These are phyloP conservation scores for Pimephales promelas DNA, from an alignment of 2,113 vertebrate species.

Conservation along the genomic window DNA sequence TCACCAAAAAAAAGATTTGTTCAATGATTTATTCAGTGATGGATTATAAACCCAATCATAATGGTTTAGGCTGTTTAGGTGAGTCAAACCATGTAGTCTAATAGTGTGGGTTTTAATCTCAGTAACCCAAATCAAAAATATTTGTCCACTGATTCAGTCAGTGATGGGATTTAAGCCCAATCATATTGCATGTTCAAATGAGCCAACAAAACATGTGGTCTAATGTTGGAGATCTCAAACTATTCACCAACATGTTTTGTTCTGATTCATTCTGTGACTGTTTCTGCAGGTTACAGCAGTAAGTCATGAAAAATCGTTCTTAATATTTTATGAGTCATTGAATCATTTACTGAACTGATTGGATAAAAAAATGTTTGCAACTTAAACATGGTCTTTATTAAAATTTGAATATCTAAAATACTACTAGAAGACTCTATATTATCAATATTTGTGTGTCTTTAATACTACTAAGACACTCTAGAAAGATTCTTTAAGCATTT, in stretches of 20 bases:
- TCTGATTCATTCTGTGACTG: not conserved
- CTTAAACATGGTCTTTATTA: too few relatives aligned
- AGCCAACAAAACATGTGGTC: constrained; percentile 60
- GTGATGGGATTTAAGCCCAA: constrained; percentile 80
- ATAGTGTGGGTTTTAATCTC: not conserved
- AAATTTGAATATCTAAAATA: too few relatives aligned
- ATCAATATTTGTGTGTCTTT: too few relatives aligned
- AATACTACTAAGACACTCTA: too few relatives aligned
- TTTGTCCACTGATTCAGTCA: not conserved
- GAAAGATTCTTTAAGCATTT: too few relatives aligned
- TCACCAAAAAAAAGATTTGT: not conserved
- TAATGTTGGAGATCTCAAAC: not conserved
- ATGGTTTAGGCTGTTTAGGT: constrained; percentile 86
- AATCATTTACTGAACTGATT: too few relatives aligned
- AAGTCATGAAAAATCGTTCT: too few relatives aligned
- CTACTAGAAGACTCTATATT: too few relatives aligned
- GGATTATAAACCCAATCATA: constrained; percentile 81
- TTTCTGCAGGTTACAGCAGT: too few relatives aligned
- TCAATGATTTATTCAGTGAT: constrained; percentile 30
- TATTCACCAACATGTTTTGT: not conserved
- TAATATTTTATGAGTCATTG: too few relatives aligned
- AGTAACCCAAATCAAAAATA: not conserved
- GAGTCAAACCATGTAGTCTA: constrained; percentile 60
- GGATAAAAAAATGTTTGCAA: too few relatives aligned
- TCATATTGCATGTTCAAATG: constrained; percentile 84